Evolutionary conservation across 2,113 vertebrate genomes (phyloP).

Genomic region (Coturnix japonica): DNA sequence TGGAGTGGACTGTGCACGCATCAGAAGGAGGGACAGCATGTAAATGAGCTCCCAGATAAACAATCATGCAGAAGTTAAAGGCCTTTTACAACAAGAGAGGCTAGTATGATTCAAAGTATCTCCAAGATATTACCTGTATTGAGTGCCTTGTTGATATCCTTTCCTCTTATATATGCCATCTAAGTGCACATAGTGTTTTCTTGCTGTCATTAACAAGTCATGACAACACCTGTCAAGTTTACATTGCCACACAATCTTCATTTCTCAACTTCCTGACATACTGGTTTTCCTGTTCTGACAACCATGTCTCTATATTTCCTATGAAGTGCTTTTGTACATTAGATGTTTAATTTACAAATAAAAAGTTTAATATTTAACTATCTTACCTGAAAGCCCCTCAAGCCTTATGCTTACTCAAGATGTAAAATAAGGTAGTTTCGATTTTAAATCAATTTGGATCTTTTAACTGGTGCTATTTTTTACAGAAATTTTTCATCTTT

Average conservation of each 20-base stretch:
- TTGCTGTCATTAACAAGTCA: not conserved
- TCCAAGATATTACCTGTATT: not conserved
- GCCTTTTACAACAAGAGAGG: not conserved
- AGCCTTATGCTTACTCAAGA: not conserved
- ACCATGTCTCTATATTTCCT: not conserved
- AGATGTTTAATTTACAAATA: not conserved
- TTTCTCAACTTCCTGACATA: not conserved
- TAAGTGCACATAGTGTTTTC: not conserved
- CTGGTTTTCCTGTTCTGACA: not conserved
- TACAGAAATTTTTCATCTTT: not conserved
- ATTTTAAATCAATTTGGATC: conserved; percentile 1
- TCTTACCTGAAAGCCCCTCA: not conserved
- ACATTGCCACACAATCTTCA: not conserved
- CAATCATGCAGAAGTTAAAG: not conserved
- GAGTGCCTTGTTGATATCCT: not conserved
- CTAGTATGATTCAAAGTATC: fast-evolving
- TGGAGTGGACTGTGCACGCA: too few species aligned
- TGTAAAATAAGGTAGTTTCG: not conserved
- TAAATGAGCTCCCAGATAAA: too few species aligned
- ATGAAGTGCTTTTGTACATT: not conserved
- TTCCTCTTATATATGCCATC: not conserved
- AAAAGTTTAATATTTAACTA: not conserved
- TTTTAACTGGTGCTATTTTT: conserved; percentile 18
- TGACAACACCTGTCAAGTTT: not conserved
- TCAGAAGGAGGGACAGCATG: too few species aligned